Base-by-base conservation (phyloP, 2,113 vertebrate species). In the Psephotus haematonotus region DNA sequence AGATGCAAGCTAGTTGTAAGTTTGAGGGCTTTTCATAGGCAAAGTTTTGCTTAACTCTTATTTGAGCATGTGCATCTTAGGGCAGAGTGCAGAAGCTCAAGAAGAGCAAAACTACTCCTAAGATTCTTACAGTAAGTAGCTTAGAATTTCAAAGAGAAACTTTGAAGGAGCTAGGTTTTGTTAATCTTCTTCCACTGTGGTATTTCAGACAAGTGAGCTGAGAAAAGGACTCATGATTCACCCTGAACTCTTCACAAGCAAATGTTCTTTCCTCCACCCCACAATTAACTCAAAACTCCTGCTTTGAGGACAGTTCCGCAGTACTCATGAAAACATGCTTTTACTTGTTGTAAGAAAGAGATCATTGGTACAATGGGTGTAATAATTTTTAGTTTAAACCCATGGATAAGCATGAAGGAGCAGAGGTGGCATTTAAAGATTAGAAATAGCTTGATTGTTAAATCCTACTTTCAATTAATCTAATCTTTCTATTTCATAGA, bases 111-210 rank as follows among this genome's bases (percentile, higher is more conserved):
- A 82, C 82, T 93, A 13, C 22, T 87, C 59, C 49, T 85, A 82
- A 91, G 75, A 53, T 95, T 94, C 92, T 96, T 95, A 92, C 3
- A 81, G 64, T 96, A 97, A 97, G 86, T 64, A 93, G 95, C 90
- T 97, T 95, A 96, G 88, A 94, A 86, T 91, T 88, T 96, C 92
- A 93, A 95, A 97, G 95, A 49, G 80, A 78, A 84, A 86, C 10
- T 84, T 86, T 94, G 50, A 41, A 92, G 46, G 50, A 91, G 65
- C 44, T 93, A 39, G 67, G 67, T 91, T 89, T 87, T 53, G 24
- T 79, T 94, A 94, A 95, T 92, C 59, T 41, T 92, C 41, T 94
- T 63, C 81, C 41, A 80, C 65, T 79, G 62, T 77, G 82, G 46
- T 80, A 22, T 78, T 88, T 74, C 57, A 89, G 86, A 89, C 16